These are phyloP conservation scores for Drosophila lini DNA, from an alignment of 1,140 invertebrate species.

Conservation along the genomic window DNA sequence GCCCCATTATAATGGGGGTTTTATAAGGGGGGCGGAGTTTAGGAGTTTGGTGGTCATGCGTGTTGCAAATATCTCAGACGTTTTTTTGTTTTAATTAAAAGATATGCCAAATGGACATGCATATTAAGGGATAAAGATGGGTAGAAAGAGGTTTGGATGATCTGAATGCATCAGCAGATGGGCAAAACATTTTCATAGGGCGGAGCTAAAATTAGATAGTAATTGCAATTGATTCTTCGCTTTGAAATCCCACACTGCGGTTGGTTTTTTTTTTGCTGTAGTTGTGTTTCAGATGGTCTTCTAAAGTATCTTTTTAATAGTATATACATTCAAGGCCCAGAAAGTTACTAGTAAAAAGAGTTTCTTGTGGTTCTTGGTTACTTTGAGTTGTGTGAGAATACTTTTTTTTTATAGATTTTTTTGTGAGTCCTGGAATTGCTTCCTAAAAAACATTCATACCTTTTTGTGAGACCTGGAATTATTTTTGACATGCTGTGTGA, in stretches of 20 bases:
- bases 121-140: conserved; percentile 13
- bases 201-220: conserved; percentile 10
- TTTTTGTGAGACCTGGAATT: no score
- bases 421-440: neutral
- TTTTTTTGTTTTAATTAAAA: conserved; percentile 71
- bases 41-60: conserved; percentile 49
- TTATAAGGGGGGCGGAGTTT: conserved; percentile 7
- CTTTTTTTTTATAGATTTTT: neutral
- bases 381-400: neutral
- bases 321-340: neutral
- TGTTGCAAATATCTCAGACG: conserved; percentile 59
- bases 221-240: conserved; percentile 13
- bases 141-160: conserved; percentile 19
- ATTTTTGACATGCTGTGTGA: neutral
- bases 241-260: neutral
- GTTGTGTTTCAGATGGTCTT: neutral
- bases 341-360: no score
- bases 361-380: neutral
- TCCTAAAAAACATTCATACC: neutral
- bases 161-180: conserved; percentile 45
- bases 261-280: neutral
- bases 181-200: conserved; percentile 5
- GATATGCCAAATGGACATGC: conserved; percentile 75
- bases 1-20: conserved; percentile 20
- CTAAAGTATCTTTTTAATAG: neutral